Base-by-base conservation (phyloP, 35 echinoderm and acorn worm species). In the Ptychodera flava region DNA sequence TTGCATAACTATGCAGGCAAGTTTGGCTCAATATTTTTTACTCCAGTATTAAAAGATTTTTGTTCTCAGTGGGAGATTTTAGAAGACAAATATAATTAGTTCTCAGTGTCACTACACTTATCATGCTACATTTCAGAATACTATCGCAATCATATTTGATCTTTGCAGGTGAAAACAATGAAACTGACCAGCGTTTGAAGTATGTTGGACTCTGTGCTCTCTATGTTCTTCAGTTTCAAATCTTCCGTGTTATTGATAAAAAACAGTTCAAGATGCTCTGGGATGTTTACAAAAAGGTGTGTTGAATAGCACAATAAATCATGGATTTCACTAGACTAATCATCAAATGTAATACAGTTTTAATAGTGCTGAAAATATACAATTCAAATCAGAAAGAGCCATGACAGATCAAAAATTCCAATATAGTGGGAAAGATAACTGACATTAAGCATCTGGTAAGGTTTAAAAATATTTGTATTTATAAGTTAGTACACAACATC, bases 211-310 rank as follows among this genome's bases (percentile, higher is more conserved):
- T 97, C 33, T 97, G 95, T 79, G 95, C 89, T 31, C 85, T 97
- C 1, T 97, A 97, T 85, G 95, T 97, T 1, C 88, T 97, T 14
- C 92, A 97, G 52, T 97, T 92, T 78, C 95, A 97, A 38, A 94
- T 97, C 52, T 97, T 97, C 85, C 88, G 95, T 32, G 95, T 97
- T 85, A 97, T 97, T 33, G 95, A 97, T 86, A 97, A 97, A 88
- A 97, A 97, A 86, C 90, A 94, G 32, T 97, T 97, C 86, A 91
- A 90, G 53, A 35, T 90, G 16, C 85, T 97, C 1, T 97, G 95
- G 95, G 95, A 97, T 88, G 95, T 97, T 38, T 97, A 97, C 82
- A 93, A 93, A 38, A 97, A 94, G 90, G 95, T 94, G 83, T 80
- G 90, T 36, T 0, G 0, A 16, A 22, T 64, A 31, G 16, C 0